Evolutionary conservation across 2,113 vertebrate genomes (phyloP).

Genomic region (Geococcyx californianus): DNA sequence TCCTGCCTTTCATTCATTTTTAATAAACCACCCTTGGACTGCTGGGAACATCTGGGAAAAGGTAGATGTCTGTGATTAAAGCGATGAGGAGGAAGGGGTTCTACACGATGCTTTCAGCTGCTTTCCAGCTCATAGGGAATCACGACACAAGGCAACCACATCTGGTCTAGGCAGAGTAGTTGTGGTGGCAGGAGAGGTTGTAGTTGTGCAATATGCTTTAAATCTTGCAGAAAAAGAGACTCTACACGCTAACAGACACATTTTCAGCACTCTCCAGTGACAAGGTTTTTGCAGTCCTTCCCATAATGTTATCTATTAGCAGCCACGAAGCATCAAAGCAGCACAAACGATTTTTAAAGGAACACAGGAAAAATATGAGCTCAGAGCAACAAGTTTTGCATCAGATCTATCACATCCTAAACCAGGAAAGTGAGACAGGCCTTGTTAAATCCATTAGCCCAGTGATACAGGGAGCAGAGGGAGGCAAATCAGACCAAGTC

Average conservation of each 20-base stretch:
- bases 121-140: not conserved
- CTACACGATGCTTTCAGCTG: not conserved
- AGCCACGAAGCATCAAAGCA: slow-evolving; percentile 8
- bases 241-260: not conserved
- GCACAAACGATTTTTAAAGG: not conserved
- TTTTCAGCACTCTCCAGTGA: not conserved
- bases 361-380: not conserved
- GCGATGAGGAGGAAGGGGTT: not conserved
- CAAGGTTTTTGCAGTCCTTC: not conserved
- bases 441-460: not conserved
- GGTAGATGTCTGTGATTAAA: not conserved
- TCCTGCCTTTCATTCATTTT: not conserved
- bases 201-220: not conserved
- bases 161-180: not conserved
- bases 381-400: not conserved
- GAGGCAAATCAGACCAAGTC: not conserved
- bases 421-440: not conserved
- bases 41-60: slow-evolving; percentile 9
- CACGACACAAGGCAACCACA: not conserved
- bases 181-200: not conserved
- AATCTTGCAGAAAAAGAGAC: not conserved
- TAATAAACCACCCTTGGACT: not conserved
- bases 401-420: not conserved
- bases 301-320: not conserved
- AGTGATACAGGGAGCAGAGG: accelerated